Base-by-base conservation (phyloP, 2,113 vertebrate genomes). In the Prietella phreatophila region DNA sequence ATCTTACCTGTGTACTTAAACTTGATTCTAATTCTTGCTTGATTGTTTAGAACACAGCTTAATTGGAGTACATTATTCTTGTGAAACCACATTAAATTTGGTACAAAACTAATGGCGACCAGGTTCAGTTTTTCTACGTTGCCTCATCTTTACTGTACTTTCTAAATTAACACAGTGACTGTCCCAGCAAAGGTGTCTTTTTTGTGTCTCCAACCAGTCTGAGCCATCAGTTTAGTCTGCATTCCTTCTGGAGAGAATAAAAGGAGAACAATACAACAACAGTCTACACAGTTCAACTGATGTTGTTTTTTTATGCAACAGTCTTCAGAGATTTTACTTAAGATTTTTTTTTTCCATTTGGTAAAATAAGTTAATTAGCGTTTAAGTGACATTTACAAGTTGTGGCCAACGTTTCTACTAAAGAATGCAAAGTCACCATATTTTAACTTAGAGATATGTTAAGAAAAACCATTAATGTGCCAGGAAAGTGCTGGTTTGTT, bases 91-190 rank as follows among this genome's bases (percentile, higher is more conserved):
- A 61, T 61, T 61, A 1, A 22, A 53, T 55, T 17, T 5, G 9
- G 25, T 75, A 11, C 75, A 71, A 20, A 69, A 11, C 30, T 50
- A 8, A 60, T 20, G 58, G 22, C 5, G 25, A 10, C 6, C 65
- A 27, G 56, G 73, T 71, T 69, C 20, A 5, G 0, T 30, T 25
- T 75, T 42, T 50, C 55, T 19, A 56, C 73, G 73, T 84, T 80
- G 58, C 82, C 19, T 14, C 1, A 20, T 84, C 25, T 86, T 80
- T 84, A 80, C 61, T 81, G 61, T 87, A 87, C 63, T 53, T 78
- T 80, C 56, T 69, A 85, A 76, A 76, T 75, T 55, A 33, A 22
- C 55, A 71, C 75, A 87, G 80, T 87, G 75, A 85, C 56, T 47
- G 30, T 75, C 55, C 63, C 69, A 76, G 82, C 84, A 87, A 82